These are phyloP conservation scores for Illadopsis cleaveri DNA, from an alignment of 2,113 vertebrate genomes.

Conservation along the genomic window DNA sequence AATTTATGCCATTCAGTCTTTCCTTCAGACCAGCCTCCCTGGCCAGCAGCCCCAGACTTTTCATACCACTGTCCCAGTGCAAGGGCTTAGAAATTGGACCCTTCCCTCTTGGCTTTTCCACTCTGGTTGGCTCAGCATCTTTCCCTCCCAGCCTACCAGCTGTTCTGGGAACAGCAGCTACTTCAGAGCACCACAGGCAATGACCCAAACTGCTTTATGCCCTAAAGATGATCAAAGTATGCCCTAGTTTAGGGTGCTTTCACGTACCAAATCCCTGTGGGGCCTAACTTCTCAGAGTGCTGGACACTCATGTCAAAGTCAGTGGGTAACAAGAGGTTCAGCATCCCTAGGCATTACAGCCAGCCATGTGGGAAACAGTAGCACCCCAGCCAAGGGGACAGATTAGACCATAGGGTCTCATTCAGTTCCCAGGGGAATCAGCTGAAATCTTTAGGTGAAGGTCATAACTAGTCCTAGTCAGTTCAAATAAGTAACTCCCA, in stretches of 20 bases:
- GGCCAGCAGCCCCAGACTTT: neutral
- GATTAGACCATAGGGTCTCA: neutral
- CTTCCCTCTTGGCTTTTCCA: neutral
- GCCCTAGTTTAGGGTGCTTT: neutral
- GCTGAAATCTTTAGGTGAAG: neutral
- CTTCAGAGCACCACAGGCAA: neutral
- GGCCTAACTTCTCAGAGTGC: neutral
- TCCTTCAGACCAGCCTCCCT: neutral
- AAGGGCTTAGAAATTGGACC: neutral
- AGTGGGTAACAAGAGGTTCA: neutral
- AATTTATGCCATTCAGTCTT: neutral
- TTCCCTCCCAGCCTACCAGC: neutral
- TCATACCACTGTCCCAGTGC: neutral
- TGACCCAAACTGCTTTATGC: neutral
- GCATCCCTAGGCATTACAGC: neutral
- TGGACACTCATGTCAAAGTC: neutral
- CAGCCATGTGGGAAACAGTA: neutral
- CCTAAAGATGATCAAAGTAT: neutral
- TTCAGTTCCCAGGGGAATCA: neutral
- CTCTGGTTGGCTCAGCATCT: neutral
- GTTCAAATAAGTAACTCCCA: constrained; percentile 22
- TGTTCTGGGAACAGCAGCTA: neutral
- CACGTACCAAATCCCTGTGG: neutral
- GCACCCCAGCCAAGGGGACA: neutral
- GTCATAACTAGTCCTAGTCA: constrained; percentile 23